These are phyloP conservation scores for Phalacrocorax carbo DNA, from an alignment of 2,113 vertebrate species.

Conservation along the genomic window DNA sequence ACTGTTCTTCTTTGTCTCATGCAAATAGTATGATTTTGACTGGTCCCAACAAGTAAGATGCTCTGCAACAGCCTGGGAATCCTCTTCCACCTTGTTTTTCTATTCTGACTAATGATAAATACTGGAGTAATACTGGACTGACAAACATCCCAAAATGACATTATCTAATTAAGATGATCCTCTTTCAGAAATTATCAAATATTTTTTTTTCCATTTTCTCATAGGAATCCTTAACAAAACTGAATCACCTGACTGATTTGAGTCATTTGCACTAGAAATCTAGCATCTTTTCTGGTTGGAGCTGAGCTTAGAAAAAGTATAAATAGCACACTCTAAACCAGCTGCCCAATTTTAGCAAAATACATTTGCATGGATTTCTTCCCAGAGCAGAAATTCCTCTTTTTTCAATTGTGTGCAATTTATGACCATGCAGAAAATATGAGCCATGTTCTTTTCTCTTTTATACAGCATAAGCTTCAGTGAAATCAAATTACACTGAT, in stretches of 20 bases:
- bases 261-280: neutral
- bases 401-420: slow-evolving; percentile 40
- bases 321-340: slow-evolving; percentile 1
- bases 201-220: neutral
- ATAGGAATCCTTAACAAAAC: neutral
- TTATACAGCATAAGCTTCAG: slow-evolving; percentile 14
- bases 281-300: neutral
- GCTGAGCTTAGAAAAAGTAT: neutral
- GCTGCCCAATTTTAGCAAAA: slow-evolving; percentile 16
- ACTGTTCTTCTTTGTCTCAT: neutral
- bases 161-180: neutral
- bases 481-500: slow-evolving; percentile 52
- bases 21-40: neutral
- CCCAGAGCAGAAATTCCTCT: slow-evolving; percentile 17
- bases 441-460: slow-evolving; percentile 17
- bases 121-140: neutral
- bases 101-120: neutral
- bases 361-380: slow-evolving; percentile 56
- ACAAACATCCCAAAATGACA: neutral
- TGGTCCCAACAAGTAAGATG: neutral
- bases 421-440: slow-evolving; percentile 41
- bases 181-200: neutral
- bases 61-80: neutral
- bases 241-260: neutral
- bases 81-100: neutral